Conservation (phyloP, 2,888 invertebrate genomes). For the Drosophila paramelanica region DNA sequence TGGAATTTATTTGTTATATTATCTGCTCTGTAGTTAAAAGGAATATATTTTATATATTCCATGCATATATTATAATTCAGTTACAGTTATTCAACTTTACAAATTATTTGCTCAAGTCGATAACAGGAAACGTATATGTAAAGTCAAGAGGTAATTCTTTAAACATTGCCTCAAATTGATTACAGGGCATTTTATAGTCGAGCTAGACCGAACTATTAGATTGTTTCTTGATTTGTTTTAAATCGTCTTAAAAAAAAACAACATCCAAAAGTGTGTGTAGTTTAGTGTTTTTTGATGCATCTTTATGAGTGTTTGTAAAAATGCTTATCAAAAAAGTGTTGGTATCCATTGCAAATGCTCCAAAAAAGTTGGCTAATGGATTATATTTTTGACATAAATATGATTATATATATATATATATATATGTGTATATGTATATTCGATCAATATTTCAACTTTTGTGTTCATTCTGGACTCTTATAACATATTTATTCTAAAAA, state of each 20-base stretch:
- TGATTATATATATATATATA: neutral
- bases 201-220: neutral
- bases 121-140: neutral
- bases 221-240: neutral
- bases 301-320: constrained; percentile 37
- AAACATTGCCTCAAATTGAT: neutral
- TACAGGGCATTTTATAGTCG: constrained; percentile 12
- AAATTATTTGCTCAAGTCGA: neutral
- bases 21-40: no score
- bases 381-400: neutral
- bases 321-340: constrained; percentile 31
- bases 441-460: neutral
- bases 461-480: neutral
- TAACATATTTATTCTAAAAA: neutral
- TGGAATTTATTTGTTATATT: no score
- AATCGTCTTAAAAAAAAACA: constrained; percentile 12
- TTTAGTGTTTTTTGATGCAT: constrained; percentile 2
- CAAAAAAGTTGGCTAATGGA: neutral
- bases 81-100: no score
- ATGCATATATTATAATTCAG: no score
- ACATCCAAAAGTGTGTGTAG: constrained; percentile 24
- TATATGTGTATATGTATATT: neutral
- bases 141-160: neutral
- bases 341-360: neutral
- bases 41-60: no score